Conservation (phyloP, 2,888 invertebrate genomes). For the Plebejus melissa region DNA sequence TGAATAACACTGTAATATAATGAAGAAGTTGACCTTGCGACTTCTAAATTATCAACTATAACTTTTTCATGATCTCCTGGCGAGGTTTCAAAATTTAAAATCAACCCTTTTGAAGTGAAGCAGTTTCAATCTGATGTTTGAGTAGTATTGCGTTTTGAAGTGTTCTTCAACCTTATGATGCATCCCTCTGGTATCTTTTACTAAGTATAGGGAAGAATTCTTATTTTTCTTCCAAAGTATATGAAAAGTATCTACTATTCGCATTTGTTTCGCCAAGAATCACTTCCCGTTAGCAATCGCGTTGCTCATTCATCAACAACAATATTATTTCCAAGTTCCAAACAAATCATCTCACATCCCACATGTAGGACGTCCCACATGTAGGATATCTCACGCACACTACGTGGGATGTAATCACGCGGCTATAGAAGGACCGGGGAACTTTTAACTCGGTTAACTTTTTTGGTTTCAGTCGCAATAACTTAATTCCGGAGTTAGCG, state of each 20-base stretch:
- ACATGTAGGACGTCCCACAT: neutral
- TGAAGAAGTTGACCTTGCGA: conserved; percentile 20
- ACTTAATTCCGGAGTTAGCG: conserved; percentile 17
- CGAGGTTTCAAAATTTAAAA: conserved; percentile 2
- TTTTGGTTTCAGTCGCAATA: conserved; percentile 24
- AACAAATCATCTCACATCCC: neutral
- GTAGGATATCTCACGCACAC: neutral
- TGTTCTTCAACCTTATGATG: too few species aligned
- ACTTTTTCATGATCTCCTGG: neutral
- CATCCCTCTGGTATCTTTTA: neutral
- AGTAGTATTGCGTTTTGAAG: neutral
- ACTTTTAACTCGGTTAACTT: conserved; percentile 14
- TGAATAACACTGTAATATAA: conserved; percentile 21
- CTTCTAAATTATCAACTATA: conserved; percentile 16
- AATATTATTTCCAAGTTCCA: conserved; percentile 1
- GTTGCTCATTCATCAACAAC: conserved; percentile 1
- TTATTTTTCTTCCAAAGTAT: neutral
- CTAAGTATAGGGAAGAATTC: neutral
- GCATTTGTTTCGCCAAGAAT: neutral
- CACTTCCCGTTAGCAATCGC: neutral
- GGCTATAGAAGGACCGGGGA: conserved; percentile 14
- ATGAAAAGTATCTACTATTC: neutral
- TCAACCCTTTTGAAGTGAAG: neutral
- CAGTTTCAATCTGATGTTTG: neutral
- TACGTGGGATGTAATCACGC: conserved; percentile 3